Evolutionary conservation across 2,797 vertebrate genomes (phyloP).

Genomic region (Echiichthys vipera): DNA sequence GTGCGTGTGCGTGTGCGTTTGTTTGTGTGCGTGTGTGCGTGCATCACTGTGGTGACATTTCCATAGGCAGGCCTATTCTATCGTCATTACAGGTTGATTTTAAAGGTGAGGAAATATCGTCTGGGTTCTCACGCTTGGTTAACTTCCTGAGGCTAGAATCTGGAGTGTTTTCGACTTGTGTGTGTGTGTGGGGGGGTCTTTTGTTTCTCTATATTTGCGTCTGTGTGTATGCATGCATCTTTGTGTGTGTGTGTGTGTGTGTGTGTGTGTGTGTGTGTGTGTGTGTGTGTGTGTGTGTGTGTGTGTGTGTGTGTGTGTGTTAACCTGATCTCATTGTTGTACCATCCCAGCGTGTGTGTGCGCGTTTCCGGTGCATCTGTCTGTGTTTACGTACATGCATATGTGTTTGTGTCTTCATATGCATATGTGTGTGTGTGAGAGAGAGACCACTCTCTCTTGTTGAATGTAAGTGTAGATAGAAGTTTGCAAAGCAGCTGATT

Average conservation of each 20-base stretch:
- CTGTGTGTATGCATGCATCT: slow-evolving; percentile 24
- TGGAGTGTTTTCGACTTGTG: slow-evolving; percentile 76
- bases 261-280: slow-evolving; percentile 33
- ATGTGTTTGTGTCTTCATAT: slow-evolving; percentile 43
- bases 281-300: slow-evolving; percentile 2
- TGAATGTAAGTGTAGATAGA: slow-evolving; percentile 37
- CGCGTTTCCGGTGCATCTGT: slow-evolving; percentile 19
- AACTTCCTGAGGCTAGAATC: slow-evolving; percentile 79
- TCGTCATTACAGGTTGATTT: slow-evolving; percentile 82
- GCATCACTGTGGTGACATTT: slow-evolving; percentile 76
- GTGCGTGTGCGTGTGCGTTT: slow-evolving; percentile 1
- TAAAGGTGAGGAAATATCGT: slow-evolving; percentile 84
- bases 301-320: slow-evolving; percentile 51
- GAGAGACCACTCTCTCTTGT: too few relatives aligned
- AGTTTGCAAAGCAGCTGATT: slow-evolving; percentile 69
- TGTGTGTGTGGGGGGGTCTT: slow-evolving; percentile 40
- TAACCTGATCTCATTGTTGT: too few relatives aligned
- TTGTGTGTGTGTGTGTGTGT: slow-evolving; percentile 21
- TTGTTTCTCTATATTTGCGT: slow-evolving; percentile 59
- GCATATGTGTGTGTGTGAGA: slow-evolving; percentile 27
- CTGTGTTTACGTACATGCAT: slow-evolving; percentile 21
- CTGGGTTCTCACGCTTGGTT: slow-evolving; percentile 84
- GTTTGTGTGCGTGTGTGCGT: slow-evolving; percentile 51
- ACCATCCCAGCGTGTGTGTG: slow-evolving; percentile 4
- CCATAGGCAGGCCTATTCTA: slow-evolving; percentile 84